These are phyloP conservation scores for Phengaris alcon DNA, from an alignment of 2,888 invertebrate genomes.

Conservation along the genomic window DNA sequence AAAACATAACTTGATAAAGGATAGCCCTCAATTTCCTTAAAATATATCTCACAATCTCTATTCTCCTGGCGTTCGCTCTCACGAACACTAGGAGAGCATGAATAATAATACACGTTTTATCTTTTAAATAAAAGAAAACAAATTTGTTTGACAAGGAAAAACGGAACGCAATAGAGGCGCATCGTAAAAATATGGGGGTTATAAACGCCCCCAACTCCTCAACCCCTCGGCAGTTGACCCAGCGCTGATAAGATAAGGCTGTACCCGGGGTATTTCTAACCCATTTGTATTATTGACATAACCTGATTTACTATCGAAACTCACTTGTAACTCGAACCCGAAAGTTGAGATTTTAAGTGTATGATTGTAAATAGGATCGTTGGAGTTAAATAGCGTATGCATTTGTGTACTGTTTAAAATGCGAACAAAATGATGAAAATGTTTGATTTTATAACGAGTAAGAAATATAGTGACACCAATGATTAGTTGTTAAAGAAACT, in stretches of 20 bases:
- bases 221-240: slow-evolving; percentile 15
- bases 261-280: slow-evolving; percentile 35
- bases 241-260: slow-evolving; percentile 41
- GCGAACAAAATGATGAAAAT: no score
- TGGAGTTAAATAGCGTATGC: no score
- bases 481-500: no score
- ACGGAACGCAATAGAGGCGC: slow-evolving; percentile 6
- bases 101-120: slow-evolving; percentile 8
- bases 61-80: no score
- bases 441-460: no score
- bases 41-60: neutral
- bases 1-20: neutral
- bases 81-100: neutral
- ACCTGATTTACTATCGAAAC: neutral
- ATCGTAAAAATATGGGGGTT: slow-evolving; percentile 26
- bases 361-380: no score
- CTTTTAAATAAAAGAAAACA: slow-evolving; percentile 25
- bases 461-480: no score
- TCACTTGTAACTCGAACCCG: neutral
- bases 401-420: no score
- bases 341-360: neutral
- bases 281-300: slow-evolving; percentile 45
- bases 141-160: slow-evolving; percentile 15
- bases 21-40: neutral
- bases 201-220: neutral